These are phyloP conservation scores for Achroia grisella DNA, from an alignment of 1,140 invertebrate species.

Conservation along the genomic window DNA sequence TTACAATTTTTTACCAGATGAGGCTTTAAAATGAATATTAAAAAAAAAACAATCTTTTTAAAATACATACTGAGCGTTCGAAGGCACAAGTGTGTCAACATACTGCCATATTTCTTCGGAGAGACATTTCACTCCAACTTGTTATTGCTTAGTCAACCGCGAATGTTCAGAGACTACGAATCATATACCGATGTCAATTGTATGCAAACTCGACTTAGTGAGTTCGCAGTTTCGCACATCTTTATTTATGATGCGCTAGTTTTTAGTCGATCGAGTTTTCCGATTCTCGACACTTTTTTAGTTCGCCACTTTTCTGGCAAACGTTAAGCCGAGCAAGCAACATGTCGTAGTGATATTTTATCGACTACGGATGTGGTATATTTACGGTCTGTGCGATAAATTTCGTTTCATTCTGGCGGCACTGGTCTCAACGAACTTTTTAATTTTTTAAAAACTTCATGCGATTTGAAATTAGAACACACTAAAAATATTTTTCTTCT, in stretches of 20 bases:
- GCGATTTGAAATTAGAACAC: too few relatives aligned
- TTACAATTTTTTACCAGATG: too few relatives aligned
- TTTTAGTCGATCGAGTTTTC: constrained; percentile 40
- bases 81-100: not conserved
- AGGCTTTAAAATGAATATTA: too few relatives aligned
- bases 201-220: constrained; percentile 8
- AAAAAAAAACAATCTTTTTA: not conserved
- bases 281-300: constrained; percentile 19
- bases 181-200: constrained; percentile 29
- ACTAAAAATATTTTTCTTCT: too few relatives aligned
- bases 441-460: too few relatives aligned
- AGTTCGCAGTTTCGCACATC: constrained; percentile 28
- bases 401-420: too few relatives aligned
- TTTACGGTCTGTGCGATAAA: too few relatives aligned
- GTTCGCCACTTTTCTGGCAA: constrained; percentile 9
- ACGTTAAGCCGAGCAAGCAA: not conserved
- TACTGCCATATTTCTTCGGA: constrained; percentile 8
- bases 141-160: constrained; percentile 40
- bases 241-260: constrained; percentile 50
- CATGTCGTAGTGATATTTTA: constrained; percentile 6
- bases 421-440: too few relatives aligned
- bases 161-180: too few relatives aligned
- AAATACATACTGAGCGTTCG: not conserved
- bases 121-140: constrained; percentile 18
- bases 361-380: not conserved